Evolutionary conservation across 2,113 vertebrate genomes (phyloP).

Genomic region (Neoarius graeffei): DNA sequence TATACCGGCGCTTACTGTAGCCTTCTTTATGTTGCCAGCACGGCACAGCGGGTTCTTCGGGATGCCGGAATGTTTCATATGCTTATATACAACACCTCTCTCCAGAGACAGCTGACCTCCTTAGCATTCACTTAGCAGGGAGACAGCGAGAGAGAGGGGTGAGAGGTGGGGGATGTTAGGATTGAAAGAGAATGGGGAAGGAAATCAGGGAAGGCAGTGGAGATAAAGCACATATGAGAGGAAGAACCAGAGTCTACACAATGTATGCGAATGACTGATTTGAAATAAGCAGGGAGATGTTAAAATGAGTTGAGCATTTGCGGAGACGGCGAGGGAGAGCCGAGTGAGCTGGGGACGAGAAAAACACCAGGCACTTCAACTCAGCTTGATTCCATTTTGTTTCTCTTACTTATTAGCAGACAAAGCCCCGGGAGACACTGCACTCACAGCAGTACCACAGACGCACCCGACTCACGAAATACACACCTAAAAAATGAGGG

Average conservation of each 20-base stretch:
- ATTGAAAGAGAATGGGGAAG: conserved; percentile 38
- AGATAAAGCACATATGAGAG: conserved; percentile 10
- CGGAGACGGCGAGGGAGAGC: conserved; percentile 31
- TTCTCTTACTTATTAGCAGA: conserved; percentile 50
- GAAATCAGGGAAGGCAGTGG: conserved; percentile 26
- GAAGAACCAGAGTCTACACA: background rate
- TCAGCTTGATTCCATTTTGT: conserved; percentile 49
- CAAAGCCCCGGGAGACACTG: conserved; percentile 43
- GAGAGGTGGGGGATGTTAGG: conserved; percentile 14
- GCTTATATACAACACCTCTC: conserved; percentile 48
- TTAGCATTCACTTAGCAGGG: conserved; percentile 47
- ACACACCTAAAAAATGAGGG: conserved; percentile 2
- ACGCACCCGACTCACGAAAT: conserved; percentile 22
- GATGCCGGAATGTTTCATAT: conserved; percentile 49
- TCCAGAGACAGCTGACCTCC: conserved; percentile 41
- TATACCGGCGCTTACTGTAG: conserved; percentile 10
- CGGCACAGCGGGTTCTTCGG: conserved; percentile 34
- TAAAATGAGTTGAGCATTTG: conserved; percentile 13
- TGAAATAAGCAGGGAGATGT: conserved; percentile 7
- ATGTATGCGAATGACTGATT: background rate
- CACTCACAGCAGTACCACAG: conserved; percentile 27
- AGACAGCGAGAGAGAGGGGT: conserved; percentile 19
- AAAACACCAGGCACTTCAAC: conserved; percentile 50
- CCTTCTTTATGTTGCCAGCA: conserved; percentile 34
- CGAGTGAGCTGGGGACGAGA: background rate